Evolutionary conservation across 2,113 vertebrate genomes (phyloP).

Genomic region (Podarcis cretensis): DNA sequence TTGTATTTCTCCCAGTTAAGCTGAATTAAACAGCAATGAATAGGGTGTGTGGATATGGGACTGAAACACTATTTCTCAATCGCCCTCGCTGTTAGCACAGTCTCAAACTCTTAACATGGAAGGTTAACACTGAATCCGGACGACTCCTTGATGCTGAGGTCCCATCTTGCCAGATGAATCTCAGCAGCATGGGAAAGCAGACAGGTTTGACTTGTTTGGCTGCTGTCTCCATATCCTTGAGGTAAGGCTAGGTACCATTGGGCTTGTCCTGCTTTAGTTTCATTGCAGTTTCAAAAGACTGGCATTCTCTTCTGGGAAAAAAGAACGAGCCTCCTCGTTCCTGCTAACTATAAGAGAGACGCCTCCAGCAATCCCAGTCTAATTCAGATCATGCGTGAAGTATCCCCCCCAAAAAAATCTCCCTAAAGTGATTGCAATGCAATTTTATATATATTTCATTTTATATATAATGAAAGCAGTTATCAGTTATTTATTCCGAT

Average conservation of each 20-base stretch:
- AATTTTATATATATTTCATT: background rate
- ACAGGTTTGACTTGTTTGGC: conserved; percentile 64
- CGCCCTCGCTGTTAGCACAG: conserved; percentile 54
- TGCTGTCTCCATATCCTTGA: conserved; percentile 56
- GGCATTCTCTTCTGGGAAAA: conserved; percentile 21
- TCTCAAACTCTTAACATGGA: conserved; percentile 39
- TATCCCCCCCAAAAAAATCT: background rate
- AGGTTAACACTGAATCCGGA: conserved; percentile 53
- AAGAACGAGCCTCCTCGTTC: background rate
- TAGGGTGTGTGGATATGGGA: background rate
- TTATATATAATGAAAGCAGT: background rate
- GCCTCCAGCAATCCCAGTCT: conserved; percentile 21
- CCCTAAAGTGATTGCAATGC: background rate
- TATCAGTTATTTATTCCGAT: conserved; percentile 22
- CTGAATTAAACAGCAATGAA: conserved; percentile 37
- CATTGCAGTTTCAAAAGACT: conserved; percentile 58
- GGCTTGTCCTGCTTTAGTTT: conserved; percentile 50
- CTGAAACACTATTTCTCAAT: conserved; percentile 3
- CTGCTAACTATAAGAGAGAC: conserved; percentile 17
- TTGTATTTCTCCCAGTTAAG: too few species aligned
- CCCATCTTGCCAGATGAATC: conserved; percentile 40
- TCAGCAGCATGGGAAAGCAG: conserved; percentile 66
- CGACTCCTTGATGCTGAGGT: conserved; percentile 53
- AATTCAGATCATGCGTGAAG: background rate
- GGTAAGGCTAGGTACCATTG: conserved; percentile 59